Conservation (phyloP, 1,140 invertebrate species). For the Mercenaria mercenaria region DNA sequence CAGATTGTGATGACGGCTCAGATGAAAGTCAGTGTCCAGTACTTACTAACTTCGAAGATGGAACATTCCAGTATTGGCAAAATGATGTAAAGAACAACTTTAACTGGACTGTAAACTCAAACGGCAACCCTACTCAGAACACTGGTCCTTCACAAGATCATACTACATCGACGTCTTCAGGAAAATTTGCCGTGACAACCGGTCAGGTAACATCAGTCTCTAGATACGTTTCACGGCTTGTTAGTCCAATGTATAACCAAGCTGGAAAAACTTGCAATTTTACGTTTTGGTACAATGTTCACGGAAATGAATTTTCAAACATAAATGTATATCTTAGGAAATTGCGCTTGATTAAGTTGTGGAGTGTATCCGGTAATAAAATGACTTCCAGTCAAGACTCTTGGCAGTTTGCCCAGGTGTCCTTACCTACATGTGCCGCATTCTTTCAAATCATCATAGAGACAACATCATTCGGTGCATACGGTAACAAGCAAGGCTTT, state of each 20-base stretch:
- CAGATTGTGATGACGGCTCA: slow-evolving; percentile 84
- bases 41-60: slow-evolving; percentile 76
- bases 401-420: slow-evolving; percentile 74
- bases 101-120: slow-evolving; percentile 73
- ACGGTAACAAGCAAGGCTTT: slow-evolving; percentile 49
- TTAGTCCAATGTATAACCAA: slow-evolving; percentile 79
- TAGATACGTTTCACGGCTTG: slow-evolving; percentile 62
- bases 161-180: slow-evolving; percentile 71
- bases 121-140: slow-evolving; percentile 64
- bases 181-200: slow-evolving; percentile 74
- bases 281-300: slow-evolving; percentile 80
- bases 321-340: slow-evolving; percentile 73
- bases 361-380: slow-evolving; percentile 26
- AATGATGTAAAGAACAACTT: slow-evolving; percentile 70
- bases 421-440: slow-evolving; percentile 77
- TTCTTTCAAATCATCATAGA: slow-evolving; percentile 81
- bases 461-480: slow-evolving; percentile 60
- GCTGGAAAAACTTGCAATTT: slow-evolving; percentile 78
- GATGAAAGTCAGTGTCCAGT: slow-evolving; percentile 81
- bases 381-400: slow-evolving; percentile 47
- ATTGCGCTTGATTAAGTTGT: background rate
- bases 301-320: slow-evolving; percentile 66
- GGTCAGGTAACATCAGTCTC: slow-evolving; percentile 6
- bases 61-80: slow-evolving; percentile 77
- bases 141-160: slow-evolving; percentile 76